A percentile compares a stretch with the other conserved stretches of the same genome.
phyloP scores from a whole-genome alignment of 2,113 vertebrate genomes.

The Strigops habroptila region DNA sequence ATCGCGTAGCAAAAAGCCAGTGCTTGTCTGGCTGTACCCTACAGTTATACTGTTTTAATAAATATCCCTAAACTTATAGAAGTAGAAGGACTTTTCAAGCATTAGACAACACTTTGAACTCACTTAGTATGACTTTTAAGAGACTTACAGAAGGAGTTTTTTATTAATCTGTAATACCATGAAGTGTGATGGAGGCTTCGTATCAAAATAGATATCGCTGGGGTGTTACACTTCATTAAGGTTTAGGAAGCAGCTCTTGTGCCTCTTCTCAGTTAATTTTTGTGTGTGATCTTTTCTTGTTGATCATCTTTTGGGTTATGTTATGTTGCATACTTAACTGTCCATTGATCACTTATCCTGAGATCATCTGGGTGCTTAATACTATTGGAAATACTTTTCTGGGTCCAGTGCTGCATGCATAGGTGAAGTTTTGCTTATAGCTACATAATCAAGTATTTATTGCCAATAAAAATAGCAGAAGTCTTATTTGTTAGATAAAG shows the following conservation, averaged over 20 bases:
- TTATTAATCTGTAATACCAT: neutral
- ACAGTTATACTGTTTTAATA: neutral
- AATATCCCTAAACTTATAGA: neutral
- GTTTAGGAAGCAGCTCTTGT: conserved; percentile 2
- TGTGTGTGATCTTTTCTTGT: conserved; percentile 39
- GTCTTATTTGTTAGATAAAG: neutral
- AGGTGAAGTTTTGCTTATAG: conserved; percentile 11
- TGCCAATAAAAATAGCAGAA: neutral
- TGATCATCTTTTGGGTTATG: conserved; percentile 20
- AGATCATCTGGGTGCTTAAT: conserved; percentile 51
- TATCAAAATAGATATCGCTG: neutral
- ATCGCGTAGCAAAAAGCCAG: neutral
- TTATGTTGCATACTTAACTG: conserved; percentile 21
- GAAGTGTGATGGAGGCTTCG: conserved; percentile 21
- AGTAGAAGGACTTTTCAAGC: conserved; percentile 27
- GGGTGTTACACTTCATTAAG: neutral
- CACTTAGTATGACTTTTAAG: conserved; percentile 36
- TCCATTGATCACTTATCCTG: conserved; percentile 13
- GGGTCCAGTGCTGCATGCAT: neutral
- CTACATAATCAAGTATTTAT: neutral
- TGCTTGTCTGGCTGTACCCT: neutral
- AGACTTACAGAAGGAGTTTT: conserved; percentile 11
- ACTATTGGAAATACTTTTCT: conserved; percentile 18
- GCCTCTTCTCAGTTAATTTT: conserved; percentile 18
- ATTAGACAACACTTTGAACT: conserved; percentile 31